These are phyloP conservation scores for Neomonachus schauinslandi DNA, from an alignment of 2,113 vertebrate species.

Conservation along the genomic window DNA sequence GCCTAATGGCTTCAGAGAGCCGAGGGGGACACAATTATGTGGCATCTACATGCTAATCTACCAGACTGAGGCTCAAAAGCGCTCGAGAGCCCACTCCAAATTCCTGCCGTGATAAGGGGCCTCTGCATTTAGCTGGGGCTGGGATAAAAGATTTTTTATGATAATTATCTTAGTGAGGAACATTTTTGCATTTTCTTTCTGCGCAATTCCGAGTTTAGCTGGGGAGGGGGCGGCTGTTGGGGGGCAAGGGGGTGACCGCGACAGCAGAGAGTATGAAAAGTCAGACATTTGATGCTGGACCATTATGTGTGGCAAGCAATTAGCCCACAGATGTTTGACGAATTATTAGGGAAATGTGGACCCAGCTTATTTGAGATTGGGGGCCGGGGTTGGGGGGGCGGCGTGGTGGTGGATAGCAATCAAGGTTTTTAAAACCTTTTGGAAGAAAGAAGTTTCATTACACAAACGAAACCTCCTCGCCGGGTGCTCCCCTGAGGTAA, in stretches of 20 bases:
- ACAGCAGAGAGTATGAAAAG: constrained; percentile 75
- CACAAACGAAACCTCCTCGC: neutral
- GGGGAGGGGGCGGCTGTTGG: constrained; percentile 60
- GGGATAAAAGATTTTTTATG: constrained; percentile 87
- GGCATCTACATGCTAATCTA: constrained; percentile 96
- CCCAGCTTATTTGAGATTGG: constrained; percentile 50
- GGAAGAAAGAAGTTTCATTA: constrained; percentile 56
- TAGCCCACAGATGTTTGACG: constrained; percentile 78
- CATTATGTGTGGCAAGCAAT: constrained; percentile 81
- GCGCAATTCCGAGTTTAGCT: constrained; percentile 76
- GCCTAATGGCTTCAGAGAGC: constrained; percentile 95
- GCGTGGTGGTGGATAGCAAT: neutral
- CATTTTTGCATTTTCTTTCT: constrained; percentile 86
- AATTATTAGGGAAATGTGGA: constrained; percentile 77
- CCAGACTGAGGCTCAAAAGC: constrained; percentile 93
- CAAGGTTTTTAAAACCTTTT: neutral
- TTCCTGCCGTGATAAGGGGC: constrained; percentile 95
- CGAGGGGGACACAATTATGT: constrained; percentile 95
- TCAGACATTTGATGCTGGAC: constrained; percentile 84
- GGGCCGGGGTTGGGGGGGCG: constrained; percentile 1
- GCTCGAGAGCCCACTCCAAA: constrained; percentile 93
- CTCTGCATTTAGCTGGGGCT: constrained; percentile 83
- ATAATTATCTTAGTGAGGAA: constrained; percentile 89
- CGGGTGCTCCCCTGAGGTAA: rapidly evolving
- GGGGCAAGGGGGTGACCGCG: constrained; percentile 66